Evolutionary conservation across 2,113 vertebrate species (phyloP).

Genomic region (Hipposideros armiger): DNA sequence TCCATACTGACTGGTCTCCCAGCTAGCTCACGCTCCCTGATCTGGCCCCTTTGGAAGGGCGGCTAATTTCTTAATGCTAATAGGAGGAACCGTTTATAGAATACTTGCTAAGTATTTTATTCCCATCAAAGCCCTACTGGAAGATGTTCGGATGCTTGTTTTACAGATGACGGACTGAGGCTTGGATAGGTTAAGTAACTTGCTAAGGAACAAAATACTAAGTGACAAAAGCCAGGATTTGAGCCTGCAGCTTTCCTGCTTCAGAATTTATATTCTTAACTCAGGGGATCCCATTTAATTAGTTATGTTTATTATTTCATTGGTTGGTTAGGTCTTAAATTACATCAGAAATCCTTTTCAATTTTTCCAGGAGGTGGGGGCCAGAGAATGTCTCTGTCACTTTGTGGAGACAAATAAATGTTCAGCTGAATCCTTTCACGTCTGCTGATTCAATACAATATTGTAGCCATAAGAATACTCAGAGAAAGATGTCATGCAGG

Average conservation of each 20-base stretch:
- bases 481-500: background rate
- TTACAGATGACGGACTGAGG: background rate
- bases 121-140: background rate
- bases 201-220: background rate
- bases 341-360: background rate
- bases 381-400: background rate
- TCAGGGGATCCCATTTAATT: background rate
- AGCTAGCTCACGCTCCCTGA: background rate
- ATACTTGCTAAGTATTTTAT: background rate
- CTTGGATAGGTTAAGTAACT: background rate
- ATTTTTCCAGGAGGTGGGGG: too few relatives aligned
- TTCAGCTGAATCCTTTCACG: background rate
- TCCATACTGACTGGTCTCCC: background rate
- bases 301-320: background rate
- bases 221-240: constrained; percentile 4
- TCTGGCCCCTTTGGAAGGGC: background rate
- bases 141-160: background rate
- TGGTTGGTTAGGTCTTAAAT: background rate
- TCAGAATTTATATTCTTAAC: background rate
- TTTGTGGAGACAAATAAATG: background rate
- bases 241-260: background rate
- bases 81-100: background rate
- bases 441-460: background rate
- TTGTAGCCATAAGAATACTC: background rate
- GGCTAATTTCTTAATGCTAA: background rate